phyloP scores from a whole-genome alignment of 2,797 vertebrate genomes.

The Crocodylus rhombifer region DNA sequence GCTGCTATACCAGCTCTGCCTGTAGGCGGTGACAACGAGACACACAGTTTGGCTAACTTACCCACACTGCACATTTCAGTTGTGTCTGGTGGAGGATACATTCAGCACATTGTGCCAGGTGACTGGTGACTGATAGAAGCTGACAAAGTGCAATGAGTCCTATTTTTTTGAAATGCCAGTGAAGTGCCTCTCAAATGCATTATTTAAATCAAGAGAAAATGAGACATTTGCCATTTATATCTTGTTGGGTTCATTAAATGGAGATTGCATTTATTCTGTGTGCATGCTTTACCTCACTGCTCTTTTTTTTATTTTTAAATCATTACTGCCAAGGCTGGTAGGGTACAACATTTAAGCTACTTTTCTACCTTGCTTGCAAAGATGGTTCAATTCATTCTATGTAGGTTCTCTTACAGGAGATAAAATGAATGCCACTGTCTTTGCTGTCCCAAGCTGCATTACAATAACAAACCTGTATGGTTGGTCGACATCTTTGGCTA shows the following conservation, averaged over 20 bases:
- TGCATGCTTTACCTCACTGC: neutral
- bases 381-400: accelerated
- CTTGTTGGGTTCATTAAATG: conserved; percentile 8
- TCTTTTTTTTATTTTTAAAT: neutral
- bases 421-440: accelerated
- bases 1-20: neutral
- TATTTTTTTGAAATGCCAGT: neutral
- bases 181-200: neutral
- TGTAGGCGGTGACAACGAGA: neutral
- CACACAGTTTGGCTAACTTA: neutral
- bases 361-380: neutral
- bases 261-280: neutral
- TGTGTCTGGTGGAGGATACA: neutral
- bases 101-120: neutral
- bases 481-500: accelerated
- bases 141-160: neutral
- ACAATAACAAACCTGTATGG: accelerated
- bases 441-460: neutral
- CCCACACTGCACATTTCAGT: neutral
- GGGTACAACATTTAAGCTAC: accelerated
- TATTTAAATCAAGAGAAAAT: conserved; percentile 40
- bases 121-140: neutral
- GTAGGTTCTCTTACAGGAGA: accelerated
- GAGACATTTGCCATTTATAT: conserved; percentile 34
- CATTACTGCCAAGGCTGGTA: neutral